Conservation (phyloP, 2,113 vertebrate species). For the Amphiprion percula region DNA sequence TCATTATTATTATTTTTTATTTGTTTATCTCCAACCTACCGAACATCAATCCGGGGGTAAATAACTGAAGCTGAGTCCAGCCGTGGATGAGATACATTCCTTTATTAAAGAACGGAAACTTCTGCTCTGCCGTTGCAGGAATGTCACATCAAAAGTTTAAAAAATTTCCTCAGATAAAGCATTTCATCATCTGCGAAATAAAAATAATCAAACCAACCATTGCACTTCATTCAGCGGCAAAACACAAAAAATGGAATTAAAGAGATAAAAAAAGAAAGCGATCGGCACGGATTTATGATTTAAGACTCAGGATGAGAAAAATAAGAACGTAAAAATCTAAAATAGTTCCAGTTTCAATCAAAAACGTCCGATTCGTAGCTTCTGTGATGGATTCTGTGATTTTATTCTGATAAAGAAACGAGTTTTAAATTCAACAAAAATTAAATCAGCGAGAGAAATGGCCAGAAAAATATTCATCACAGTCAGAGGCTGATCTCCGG, state of each 20-base stretch:
- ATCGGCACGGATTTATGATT: neutral
- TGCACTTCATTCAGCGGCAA: conserved; percentile 83
- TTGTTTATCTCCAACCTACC: no score
- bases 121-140: conserved; percentile 86
- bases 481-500: conserved; percentile 16
- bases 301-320: conserved; percentile 52
- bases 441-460: neutral
- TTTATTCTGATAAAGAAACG: no score
- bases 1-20: no score
- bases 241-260: conserved; percentile 25
- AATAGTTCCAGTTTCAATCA: conserved; percentile 10
- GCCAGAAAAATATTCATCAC: conserved; percentile 2
- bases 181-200: conserved; percentile 60
- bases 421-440: no score
- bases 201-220: conserved; percentile 84
- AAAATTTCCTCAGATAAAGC: conserved; percentile 74
- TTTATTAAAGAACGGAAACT: conserved; percentile 92
- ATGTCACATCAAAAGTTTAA: conserved; percentile 87
- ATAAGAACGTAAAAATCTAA: conserved; percentile 50
- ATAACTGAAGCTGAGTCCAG: neutral
- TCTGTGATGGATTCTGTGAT: no score
- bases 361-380: neutral
- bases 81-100: conserved; percentile 85
- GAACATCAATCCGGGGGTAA: no score
- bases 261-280: conserved; percentile 52